Evolutionary conservation across 2,797 vertebrate species (phyloP).

Genomic region (Pseudotriccus pelzelni): DNA sequence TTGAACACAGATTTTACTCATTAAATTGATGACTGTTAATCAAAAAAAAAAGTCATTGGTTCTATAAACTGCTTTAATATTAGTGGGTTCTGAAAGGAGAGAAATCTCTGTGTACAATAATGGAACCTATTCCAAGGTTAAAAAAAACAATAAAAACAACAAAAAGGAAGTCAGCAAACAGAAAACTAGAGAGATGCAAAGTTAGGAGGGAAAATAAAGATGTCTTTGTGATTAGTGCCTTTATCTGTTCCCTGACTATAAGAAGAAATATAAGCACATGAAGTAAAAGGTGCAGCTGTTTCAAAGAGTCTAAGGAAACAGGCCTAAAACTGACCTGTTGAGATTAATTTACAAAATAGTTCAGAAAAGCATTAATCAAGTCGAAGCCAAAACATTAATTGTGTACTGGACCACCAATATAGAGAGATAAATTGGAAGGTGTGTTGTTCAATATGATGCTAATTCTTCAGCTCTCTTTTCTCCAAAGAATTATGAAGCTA

Average conservation of each 20-base stretch:
- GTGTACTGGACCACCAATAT: not conserved
- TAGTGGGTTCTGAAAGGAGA: not conserved
- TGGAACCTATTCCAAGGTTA: not conserved
- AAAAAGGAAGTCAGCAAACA: not conserved
- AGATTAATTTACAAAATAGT: not conserved
- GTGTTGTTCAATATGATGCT: not conserved
- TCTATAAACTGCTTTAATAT: not conserved
- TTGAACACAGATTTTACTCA: not conserved
- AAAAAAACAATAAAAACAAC: not conserved
- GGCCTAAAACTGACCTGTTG: not conserved
- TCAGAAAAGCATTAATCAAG: not conserved
- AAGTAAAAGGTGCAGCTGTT: not conserved
- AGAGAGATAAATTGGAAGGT: accelerated
- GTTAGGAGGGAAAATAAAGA: not conserved
- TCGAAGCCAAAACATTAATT: not conserved
- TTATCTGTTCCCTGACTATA: not conserved
- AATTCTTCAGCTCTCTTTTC: not conserved
- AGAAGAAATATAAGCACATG: not conserved
- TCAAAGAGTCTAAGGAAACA: not conserved
- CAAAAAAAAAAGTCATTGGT: not conserved
- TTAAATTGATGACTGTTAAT: not conserved
- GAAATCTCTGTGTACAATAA: not conserved
- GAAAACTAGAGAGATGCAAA: not conserved
- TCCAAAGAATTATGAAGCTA: not conserved
- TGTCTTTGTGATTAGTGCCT: not conserved